phyloP scores from a whole-genome alignment of 2,113 vertebrate species.

The Chaetops frenatus region DNA sequence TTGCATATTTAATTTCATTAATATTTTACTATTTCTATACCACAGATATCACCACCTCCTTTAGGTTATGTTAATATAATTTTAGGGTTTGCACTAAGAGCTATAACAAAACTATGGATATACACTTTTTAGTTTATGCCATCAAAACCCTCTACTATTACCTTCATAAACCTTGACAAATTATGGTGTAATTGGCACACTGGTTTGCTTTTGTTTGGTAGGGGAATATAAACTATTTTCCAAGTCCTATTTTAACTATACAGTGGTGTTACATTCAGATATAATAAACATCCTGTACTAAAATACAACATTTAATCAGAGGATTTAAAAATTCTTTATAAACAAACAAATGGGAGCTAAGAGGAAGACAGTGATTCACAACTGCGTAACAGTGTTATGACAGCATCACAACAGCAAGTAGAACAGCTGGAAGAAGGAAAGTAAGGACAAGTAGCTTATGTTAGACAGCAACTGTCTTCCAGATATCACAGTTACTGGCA shows the following conservation, averaged over 20 bases:
- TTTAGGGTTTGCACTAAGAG: not conserved
- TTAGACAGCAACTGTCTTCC: not conserved
- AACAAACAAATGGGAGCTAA: not conserved
- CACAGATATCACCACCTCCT: not conserved
- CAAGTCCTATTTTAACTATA: not conserved
- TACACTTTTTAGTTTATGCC: not conserved
- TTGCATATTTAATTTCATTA: not conserved
- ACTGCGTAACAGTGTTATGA: not conserved
- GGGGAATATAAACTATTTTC: not conserved
- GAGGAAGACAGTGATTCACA: not conserved
- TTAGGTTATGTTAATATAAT: not conserved
- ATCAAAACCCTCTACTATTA: not conserved
- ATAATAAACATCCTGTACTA: not conserved
- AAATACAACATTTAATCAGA: not conserved
- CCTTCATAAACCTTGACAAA: not conserved
- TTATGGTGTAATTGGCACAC: not conserved
- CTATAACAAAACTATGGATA: not conserved
- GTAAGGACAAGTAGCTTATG: not conserved
- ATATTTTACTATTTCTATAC: constrained; percentile 18
- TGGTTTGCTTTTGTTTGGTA: not conserved
- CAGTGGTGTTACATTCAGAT: not conserved
- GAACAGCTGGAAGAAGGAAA: not conserved
- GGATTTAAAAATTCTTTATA: not conserved
- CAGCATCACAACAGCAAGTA: not conserved
- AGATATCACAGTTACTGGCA: not conserved